phyloP scores from a whole-genome alignment of 1,140 invertebrate species.

The Plutomurus gul region DNA sequence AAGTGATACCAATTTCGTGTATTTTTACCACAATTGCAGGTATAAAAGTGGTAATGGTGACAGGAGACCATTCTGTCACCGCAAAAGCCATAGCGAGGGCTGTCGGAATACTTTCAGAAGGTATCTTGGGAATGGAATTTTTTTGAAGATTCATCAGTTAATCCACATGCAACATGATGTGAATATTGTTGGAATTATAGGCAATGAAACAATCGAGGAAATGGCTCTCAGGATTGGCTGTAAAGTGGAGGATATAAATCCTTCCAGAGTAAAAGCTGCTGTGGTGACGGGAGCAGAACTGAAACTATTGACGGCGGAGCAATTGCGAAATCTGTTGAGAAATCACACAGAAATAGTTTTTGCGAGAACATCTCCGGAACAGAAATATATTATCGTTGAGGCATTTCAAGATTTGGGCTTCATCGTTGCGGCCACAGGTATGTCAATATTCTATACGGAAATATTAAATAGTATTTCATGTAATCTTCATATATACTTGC shows the following conservation, averaged over 20 bases:
- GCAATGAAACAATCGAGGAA: slow-evolving; percentile 73
- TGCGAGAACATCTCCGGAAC: slow-evolving; percentile 80
- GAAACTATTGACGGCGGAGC: slow-evolving; percentile 64
- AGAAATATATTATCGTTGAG: slow-evolving; percentile 81
- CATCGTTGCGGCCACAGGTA: slow-evolving; percentile 79
- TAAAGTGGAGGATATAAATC: slow-evolving; percentile 61
- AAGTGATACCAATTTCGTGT: not conserved
- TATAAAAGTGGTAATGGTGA: slow-evolving; percentile 68
- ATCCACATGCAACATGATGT: not conserved
- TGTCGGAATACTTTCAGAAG: slow-evolving; percentile 72
- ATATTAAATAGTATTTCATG: too few relatives aligned
- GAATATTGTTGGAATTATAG: not conserved
- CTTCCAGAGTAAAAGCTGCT: slow-evolving; percentile 65
- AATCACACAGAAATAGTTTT: slow-evolving; percentile 79
- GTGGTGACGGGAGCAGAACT: slow-evolving; percentile 74
- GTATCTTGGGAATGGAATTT: slow-evolving; percentile 57
- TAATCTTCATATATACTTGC: too few relatives aligned
- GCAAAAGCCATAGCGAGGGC: slow-evolving; percentile 75
- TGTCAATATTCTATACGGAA: too few relatives aligned
- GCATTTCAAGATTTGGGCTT: slow-evolving; percentile 76
- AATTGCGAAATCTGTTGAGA: slow-evolving; percentile 58
- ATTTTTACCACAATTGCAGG: slow-evolving; percentile 15
- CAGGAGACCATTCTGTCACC: slow-evolving; percentile 77
- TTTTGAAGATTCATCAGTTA: not conserved
- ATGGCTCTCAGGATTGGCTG: slow-evolving; percentile 66